phyloP scores from a whole-genome alignment of 2,113 vertebrate genomes.

The Leptobrachium ailaonicum region DNA sequence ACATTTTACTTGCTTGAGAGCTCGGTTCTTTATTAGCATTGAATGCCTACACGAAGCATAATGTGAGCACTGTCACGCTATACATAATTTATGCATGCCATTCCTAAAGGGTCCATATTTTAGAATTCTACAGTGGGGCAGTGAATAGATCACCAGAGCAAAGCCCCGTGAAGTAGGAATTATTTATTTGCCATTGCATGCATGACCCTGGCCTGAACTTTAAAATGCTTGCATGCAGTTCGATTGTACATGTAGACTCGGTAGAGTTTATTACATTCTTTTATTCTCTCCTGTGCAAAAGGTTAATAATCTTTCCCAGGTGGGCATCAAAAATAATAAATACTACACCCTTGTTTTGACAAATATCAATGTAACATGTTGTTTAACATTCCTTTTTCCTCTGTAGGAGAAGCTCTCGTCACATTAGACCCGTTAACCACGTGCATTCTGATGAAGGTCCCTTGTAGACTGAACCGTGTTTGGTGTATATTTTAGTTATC shows the following conservation, averaged over 20 bases:
- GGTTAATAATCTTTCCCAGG: background rate
- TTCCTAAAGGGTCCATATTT: conserved; percentile 24
- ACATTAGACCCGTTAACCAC: no score
- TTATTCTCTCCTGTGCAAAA: no score
- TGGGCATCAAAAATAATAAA: no score
- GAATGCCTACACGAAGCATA: background rate
- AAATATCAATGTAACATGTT: no score
- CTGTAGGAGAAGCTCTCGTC: no score
- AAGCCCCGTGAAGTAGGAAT: conserved; percentile 36
- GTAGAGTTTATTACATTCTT: conserved; percentile 7
- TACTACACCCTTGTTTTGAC: no score
- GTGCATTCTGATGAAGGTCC: no score
- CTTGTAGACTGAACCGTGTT: no score
- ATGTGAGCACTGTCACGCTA: conserved; percentile 4
- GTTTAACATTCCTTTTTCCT: no score
- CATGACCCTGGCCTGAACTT: conserved; percentile 37
- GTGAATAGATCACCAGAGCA: conserved; percentile 22
- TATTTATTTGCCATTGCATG: conserved; percentile 38
- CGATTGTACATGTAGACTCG: conserved; percentile 10
- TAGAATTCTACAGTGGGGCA: conserved; percentile 11
- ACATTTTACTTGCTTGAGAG: background rate
- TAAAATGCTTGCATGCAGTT: conserved; percentile 9
- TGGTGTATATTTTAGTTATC: no score
- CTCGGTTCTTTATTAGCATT: background rate
- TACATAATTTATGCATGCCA: conserved; percentile 26